Conservation (phyloP, 2,797 vertebrate genomes). For the Rhynchotus rufescens region DNA sequence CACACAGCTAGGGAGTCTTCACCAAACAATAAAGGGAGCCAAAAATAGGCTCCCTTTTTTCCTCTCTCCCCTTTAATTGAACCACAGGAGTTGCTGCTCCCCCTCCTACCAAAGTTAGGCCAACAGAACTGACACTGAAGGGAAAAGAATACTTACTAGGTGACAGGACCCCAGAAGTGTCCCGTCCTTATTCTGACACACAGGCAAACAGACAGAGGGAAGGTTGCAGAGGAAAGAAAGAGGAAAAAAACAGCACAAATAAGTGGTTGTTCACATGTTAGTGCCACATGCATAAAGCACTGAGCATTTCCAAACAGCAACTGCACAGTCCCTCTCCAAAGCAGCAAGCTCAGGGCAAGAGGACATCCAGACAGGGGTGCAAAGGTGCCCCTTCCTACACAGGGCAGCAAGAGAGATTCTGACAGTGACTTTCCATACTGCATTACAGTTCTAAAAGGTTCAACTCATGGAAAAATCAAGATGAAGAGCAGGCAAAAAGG, state of each 20-base stretch:
- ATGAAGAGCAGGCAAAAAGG: not conserved
- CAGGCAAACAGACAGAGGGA: slow-evolving; percentile 82
- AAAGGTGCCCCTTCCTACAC: not conserved
- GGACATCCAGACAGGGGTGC: slow-evolving; percentile 33
- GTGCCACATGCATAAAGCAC: slow-evolving; percentile 52
- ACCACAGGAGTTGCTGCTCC: not conserved
- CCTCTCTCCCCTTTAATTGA: slow-evolving; percentile 13
- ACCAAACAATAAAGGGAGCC: not conserved
- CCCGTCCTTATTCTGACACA: slow-evolving; percentile 96
- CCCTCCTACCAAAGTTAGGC: slow-evolving; percentile 10
- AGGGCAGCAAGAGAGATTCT: not conserved
- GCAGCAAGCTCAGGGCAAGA: not conserved
- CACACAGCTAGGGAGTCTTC: slow-evolving; percentile 23
- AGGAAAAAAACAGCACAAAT: slow-evolving; percentile 82
- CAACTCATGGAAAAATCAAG: not conserved
- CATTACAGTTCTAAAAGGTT: not conserved
- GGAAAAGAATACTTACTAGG: slow-evolving; percentile 92
- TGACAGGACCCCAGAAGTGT: slow-evolving; percentile 94
- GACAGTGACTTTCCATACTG: not conserved
- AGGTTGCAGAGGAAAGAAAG: slow-evolving; percentile 80
- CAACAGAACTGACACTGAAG: slow-evolving; percentile 26
- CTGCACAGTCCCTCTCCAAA: not conserved
- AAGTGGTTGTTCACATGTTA: slow-evolving; percentile 74
- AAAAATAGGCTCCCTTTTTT: not conserved
- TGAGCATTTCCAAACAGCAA: slow-evolving; percentile 22